These are phyloP conservation scores for Prunella himalayana DNA, from an alignment of 2,113 vertebrate genomes.

Conservation along the genomic window DNA sequence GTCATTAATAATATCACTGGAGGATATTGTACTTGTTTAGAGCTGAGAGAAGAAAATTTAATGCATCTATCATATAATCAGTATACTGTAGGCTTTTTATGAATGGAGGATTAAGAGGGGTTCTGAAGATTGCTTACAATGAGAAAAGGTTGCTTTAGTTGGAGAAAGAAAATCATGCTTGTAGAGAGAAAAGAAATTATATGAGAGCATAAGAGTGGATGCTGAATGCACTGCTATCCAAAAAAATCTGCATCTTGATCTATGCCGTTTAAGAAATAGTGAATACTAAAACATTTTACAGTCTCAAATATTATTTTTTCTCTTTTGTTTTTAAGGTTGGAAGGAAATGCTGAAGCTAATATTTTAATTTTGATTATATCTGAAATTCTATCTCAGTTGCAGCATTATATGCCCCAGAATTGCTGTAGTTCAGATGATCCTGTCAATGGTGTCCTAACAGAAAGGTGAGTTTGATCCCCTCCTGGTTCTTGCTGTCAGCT, in stretches of 20 bases:
- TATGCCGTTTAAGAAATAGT: neutral
- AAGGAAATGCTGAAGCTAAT: neutral
- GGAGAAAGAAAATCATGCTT: neutral
- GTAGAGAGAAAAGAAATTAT: neutral
- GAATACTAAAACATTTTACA: neutral
- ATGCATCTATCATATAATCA: neutral
- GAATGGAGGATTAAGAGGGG: neutral
- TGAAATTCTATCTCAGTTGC: conserved; percentile 31
- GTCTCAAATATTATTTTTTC: neutral
- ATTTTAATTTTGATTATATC: neutral
- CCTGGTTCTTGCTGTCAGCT: rapidly evolving
- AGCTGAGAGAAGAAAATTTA: neutral
- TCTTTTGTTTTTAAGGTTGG: conserved; percentile 37
- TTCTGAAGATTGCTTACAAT: neutral
- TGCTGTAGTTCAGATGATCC: neutral
- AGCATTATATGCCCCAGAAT: neutral
- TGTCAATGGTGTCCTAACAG: neutral
- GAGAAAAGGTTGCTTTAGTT: neutral
- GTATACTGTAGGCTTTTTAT: neutral
- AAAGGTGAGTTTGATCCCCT: conserved; percentile 52
- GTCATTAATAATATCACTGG: neutral
- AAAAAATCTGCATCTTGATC: neutral
- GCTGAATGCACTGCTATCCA: neutral
- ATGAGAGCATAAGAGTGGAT: neutral
- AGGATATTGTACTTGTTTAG: neutral